phyloP scores from a whole-genome alignment of 2,888 invertebrate species.

The Nemoura dubitans region DNA sequence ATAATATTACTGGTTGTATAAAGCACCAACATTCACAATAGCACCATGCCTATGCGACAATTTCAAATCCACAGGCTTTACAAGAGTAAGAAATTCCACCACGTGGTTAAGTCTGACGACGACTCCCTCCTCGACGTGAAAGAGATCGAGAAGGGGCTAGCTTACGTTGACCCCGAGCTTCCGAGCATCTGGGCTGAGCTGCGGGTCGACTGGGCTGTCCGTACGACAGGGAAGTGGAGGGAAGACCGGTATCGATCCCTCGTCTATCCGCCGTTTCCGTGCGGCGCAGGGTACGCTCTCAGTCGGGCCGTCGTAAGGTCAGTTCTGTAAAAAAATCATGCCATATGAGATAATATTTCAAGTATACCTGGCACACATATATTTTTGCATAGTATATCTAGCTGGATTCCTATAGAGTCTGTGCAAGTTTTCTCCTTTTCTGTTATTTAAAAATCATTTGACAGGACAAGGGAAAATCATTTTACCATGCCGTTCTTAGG shows the following conservation, averaged over 20 bases:
- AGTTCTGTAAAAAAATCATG: too few relatives aligned
- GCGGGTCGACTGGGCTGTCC: slow-evolving; percentile 53
- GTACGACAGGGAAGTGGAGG: slow-evolving; percentile 53
- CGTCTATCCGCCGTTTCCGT: slow-evolving; percentile 54
- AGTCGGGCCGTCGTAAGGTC: slow-evolving; percentile 45
- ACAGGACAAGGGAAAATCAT: too few relatives aligned
- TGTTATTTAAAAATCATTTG: too few relatives aligned
- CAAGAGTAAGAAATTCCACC: slow-evolving; percentile 49
- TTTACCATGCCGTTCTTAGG: neutral
- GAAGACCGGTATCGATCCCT: slow-evolving; percentile 51
- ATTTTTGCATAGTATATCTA: neutral
- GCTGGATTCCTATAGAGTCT: too few relatives aligned
- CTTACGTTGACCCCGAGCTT: neutral
- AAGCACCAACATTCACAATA: neutral
- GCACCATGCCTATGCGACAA: neutral
- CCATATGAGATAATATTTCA: too few relatives aligned
- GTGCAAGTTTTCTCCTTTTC: too few relatives aligned
- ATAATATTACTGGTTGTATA: slow-evolving; percentile 1
- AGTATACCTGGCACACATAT: neutral
- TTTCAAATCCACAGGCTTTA: slow-evolving; percentile 52
- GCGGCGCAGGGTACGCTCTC: slow-evolving; percentile 54
- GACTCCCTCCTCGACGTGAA: slow-evolving; percentile 54
- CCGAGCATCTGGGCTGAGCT: slow-evolving; percentile 54
- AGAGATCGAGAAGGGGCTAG: slow-evolving; percentile 44
- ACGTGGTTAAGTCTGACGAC: slow-evolving; percentile 54